Evolutionary conservation across 2,888 invertebrate species (phyloP), one percentile per base, ranked within the genome.

Genomic region (Blastobasis lacticolella): DNA sequence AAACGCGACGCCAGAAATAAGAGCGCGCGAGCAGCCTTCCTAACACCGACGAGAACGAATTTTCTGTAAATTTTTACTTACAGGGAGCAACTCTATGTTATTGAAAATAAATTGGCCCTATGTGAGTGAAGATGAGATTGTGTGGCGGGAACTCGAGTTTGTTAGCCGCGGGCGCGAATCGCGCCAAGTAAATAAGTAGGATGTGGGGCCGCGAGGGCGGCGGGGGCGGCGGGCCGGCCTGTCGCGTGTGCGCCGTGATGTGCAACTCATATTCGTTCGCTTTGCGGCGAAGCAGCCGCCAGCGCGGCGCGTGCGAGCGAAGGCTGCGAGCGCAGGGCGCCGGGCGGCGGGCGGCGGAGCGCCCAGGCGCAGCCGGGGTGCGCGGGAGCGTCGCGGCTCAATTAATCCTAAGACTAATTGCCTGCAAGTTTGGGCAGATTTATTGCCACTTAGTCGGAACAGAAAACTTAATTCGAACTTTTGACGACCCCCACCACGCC

Each of bases 51-150:
- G 3, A 1, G 23, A 23, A n/a, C 3, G 23, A 23, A 58, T 48
- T 50, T 49, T 10, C 36, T 37, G 37, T 42, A 49, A 51, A 54
- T 47, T 51, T 46, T 48, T 44, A 23, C 23, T n/a, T 41, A 44
- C 40, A 23, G 46, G 45, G 43, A 6, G 46, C 42, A 49, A 49
- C 47, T 49, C 10, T 42, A 10, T 50, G 56, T 55, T 58, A 58
- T 58, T 58, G 58, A 54, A 56, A 56, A 55, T 56, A 56, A 58
- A 58, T 58, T 56, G 55, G 48, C 51, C 49, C 7, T 38, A 38
- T 10, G 46, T 46, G 3, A 10, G 45, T 36, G 6, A 3, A 23
- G 23, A 23, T 23, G 23, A 23, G 23, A 23, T 23, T 23, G 23
- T 23, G 23, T 23, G 23, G 23, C 23, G 23, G 23, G 23, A 23